Base-by-base conservation (phyloP, 2,888 invertebrate species). In the Loripinus fragilis region DNA sequence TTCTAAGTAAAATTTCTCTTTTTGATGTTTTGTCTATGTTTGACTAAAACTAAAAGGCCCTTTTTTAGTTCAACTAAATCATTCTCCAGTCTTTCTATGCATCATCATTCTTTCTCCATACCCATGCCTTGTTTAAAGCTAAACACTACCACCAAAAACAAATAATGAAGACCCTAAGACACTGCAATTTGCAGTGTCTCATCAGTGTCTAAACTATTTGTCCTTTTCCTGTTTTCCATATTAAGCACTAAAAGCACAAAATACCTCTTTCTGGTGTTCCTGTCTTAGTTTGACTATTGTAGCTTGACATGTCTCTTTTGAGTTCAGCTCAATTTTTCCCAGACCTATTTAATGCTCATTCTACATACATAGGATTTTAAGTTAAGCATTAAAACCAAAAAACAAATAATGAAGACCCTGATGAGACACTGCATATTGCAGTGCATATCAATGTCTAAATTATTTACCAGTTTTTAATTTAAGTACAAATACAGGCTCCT, bases 71-170 rank as follows among this genome's bases (percentile, higher is more conserved):
- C 72, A 42, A 81, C 81, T 1, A 90, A 76, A 20, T 87, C 85
- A n/a, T 85, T 73, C 74, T 90, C 87, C n/a, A 90, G 76, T 23
- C 83, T 76, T 15, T 82, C 75, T 1, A 87, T 85, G 28, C 77
- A 71, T 7, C 88, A 79, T 78, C 85, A 25, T 85, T 80, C 33
- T 89, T 89, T 0, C 30, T 72, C 1, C 71, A 52, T 5, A 33
- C 67, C 23, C 70, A 76, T n/a, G 85, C 76, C 48, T 79, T 74
- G 65, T 79, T 80, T 17, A n/a, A n/a, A n/a, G n/a, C n/a, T n/a
- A n/a, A n/a, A n/a, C n/a, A n/a, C n/a, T n/a, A n/a, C n/a, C n/a
- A n/a, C n/a, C n/a, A n/a, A n/a, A n/a, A n/a, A n/a, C n/a, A n/a
- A n/a, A n/a, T n/a, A n/a, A n/a, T n/a, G n/a, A n/a, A n/a, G n/a